Evolutionary conservation across 2,797 vertebrate genomes (phyloP).

Genomic region (Gymnopithys bicolor): DNA sequence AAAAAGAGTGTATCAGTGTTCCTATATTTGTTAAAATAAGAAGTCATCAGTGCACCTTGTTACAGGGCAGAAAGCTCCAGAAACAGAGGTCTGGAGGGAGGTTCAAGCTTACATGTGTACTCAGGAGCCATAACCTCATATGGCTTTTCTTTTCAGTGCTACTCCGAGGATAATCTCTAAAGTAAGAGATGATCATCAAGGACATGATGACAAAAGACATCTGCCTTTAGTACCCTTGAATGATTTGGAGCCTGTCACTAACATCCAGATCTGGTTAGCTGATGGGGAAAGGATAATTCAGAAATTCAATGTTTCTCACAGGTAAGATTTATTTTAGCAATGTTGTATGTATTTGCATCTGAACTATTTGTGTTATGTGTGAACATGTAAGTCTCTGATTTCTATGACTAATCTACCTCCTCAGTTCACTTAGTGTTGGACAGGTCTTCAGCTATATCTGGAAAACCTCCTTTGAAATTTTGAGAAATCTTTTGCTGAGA

Average conservation of each 20-base stretch:
- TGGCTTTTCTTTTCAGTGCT: constrained; percentile 80
- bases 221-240: constrained; percentile 86
- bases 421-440: background rate
- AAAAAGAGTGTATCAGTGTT: background rate
- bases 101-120: background rate
- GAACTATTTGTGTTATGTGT: background rate
- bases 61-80: background rate
- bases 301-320: constrained; percentile 93
- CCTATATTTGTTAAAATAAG: background rate
- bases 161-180: constrained; percentile 90
- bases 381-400: background rate
- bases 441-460: background rate
- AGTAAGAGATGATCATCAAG: constrained; percentile 82
- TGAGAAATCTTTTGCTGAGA: background rate
- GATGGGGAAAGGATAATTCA: constrained; percentile 92
- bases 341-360: background rate
- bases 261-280: constrained; percentile 93
- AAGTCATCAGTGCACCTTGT: background rate
- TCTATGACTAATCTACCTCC: background rate
- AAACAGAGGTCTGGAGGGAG: background rate
- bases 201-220: constrained; percentile 73
- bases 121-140: background rate
- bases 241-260: constrained; percentile 88
- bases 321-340: constrained; percentile 76
- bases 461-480: background rate